Percentiles rank a stretch among this genome's conserved stretches.
phyloP scores from a whole-genome alignment of 2,113 vertebrate species.

The Neomonachus schauinslandi region DNA sequence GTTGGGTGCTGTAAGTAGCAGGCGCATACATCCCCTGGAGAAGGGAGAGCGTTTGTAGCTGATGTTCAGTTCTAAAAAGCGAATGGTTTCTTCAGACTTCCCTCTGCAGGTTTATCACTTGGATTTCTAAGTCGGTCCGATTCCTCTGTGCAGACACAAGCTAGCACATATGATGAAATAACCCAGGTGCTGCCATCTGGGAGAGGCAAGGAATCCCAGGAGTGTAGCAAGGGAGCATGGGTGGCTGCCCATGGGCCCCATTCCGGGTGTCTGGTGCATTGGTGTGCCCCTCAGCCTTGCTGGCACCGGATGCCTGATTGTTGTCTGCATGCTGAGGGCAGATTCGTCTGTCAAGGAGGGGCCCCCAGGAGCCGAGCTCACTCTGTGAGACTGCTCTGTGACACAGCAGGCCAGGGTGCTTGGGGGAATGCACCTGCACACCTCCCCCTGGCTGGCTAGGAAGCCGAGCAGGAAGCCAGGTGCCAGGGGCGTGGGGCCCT shows the following conservation, averaged over 20 bases:
- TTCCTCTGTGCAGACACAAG: neutral
- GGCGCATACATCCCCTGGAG: neutral
- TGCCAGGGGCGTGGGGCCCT: rapidly evolving
- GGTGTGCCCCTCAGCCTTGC: neutral
- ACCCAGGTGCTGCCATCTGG: neutral
- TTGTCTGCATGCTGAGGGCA: neutral
- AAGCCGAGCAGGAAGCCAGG: neutral
- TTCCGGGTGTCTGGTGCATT: rapidly evolving
- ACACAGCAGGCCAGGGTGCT: neutral
- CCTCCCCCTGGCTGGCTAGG: rapidly evolving
- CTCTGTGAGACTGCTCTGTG: neutral
- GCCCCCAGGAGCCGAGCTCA: neutral
- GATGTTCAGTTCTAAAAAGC: neutral
- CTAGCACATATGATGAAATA: neutral
- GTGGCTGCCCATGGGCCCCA: neutral
- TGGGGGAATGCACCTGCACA: rapidly evolving
- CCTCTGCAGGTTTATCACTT: neutral
- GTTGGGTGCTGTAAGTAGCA: too few species aligned
- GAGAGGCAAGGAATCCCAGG: neutral
- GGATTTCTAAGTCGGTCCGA: neutral
- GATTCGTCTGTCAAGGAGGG: neutral
- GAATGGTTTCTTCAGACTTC: neutral
- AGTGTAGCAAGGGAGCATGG: neutral
- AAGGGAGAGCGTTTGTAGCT: neutral
- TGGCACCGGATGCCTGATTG: neutral